Evolutionary conservation across 2,797 vertebrate genomes (phyloP), one percentile per base, ranked within the genome.

Genomic region (Taeniopygia guttata): DNA sequence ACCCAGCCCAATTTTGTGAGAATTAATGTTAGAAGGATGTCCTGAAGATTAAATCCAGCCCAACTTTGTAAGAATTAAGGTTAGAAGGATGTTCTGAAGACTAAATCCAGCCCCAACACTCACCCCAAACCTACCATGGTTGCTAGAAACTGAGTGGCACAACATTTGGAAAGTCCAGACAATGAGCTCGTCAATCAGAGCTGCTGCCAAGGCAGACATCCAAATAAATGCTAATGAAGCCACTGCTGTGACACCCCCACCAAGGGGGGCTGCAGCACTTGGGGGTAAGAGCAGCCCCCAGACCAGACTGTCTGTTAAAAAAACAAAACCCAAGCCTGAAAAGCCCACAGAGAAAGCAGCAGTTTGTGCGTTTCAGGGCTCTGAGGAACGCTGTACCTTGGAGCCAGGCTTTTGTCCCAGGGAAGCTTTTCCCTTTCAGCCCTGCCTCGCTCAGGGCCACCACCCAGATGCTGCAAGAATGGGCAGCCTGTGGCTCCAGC

Each of bases 161-260:
- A 40, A 58, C 2, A 69, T 29, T 81, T 16, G 91, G 62, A 5
- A 86, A 76, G 51, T 81, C 27, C 80, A 45, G 79, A 90, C 93
- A 96, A 95, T 77, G 43, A 84, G 54, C 56, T 85, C 38, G 34
- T 95, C 91, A 88, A 76, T 88, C 80, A 80, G 75, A 73, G 73
- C 94, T 88, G 85, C 66, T 90, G 68, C 92, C 82, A 40, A 72
- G 73, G 83, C 79, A 88, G 69, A 54, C n/a, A 62, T 76, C 49
- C 58, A 86, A 96, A 95, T 93, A 93, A 94, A 89, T 79, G 85
- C 74, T 87, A 76, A 91, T 66, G 26, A 84, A 91, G 32, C 18
- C 3, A 73, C 48, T 80, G 82, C 88, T 80, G 21, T 15, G 78
- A 49, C 89, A 70, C 36, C 82, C 63, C 73, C 56, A 21, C 68